Percentiles rank a stretch among this genome's conserved stretches.
These are phyloP conservation scores for Sebastes matsubarae DNA, from an alignment of 2,797 vertebrate species.

Conservation along the genomic window DNA sequence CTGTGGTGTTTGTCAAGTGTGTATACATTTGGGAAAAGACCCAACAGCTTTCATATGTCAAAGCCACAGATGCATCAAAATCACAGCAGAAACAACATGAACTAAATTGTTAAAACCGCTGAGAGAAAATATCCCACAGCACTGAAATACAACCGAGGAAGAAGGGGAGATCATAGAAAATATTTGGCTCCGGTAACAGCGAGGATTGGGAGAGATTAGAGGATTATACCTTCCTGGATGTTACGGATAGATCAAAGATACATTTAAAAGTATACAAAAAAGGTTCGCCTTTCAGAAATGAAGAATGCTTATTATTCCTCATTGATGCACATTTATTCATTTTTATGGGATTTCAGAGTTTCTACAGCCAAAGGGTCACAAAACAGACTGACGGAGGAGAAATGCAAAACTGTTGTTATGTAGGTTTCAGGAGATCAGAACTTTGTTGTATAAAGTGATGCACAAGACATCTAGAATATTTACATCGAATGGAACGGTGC, in stretches of 20 bases:
- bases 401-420: neutral
- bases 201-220: conserved; percentile 54
- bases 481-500: neutral
- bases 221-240: conserved; percentile 64
- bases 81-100: conserved; percentile 32
- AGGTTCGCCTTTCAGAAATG: conserved; percentile 42
- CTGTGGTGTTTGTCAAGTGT: conserved; percentile 38
- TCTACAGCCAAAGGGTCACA: conserved; percentile 6
- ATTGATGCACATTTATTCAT: conserved; percentile 20
- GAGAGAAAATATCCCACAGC: conserved; percentile 4
- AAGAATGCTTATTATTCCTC: conserved; percentile 31
- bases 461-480: neutral
- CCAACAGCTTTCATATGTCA: conserved; percentile 48
- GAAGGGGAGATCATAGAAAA: conserved; percentile 43
- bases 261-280: conserved; percentile 35
- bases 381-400: conserved; percentile 2
- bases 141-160: conserved; percentile 25
- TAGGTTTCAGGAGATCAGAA: neutral
- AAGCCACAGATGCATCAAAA: conserved; percentile 46
- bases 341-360: conserved; percentile 34
- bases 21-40: conserved; percentile 29
- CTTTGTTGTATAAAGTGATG: neutral
- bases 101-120: conserved; percentile 39
- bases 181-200: conserved; percentile 40
- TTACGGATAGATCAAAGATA: conserved; percentile 61